Evolutionary conservation across 2,888 invertebrate genomes (phyloP).

Genomic region (Agonopterix subpropinquella): DNA sequence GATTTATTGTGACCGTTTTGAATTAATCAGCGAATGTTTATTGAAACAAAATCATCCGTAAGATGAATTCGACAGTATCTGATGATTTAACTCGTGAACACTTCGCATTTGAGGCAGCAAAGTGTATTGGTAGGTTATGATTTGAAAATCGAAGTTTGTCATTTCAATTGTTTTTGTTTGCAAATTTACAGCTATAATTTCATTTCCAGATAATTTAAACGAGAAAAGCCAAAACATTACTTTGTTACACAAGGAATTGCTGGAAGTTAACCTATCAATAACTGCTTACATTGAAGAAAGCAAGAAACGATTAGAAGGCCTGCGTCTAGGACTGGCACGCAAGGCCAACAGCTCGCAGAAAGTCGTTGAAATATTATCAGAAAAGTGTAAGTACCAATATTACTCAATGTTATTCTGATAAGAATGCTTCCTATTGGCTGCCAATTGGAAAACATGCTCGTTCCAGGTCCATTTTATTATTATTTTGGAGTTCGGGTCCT

Average conservation of each 20-base stretch:
- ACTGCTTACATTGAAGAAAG: constrained; percentile 60
- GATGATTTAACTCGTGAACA: constrained; percentile 57
- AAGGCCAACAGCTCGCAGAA: constrained; percentile 48
- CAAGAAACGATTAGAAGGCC: constrained; percentile 43
- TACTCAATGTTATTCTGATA: no score
- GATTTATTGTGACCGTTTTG: constrained; percentile 4
- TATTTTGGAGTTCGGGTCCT: no score
- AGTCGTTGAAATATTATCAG: constrained; percentile 53
- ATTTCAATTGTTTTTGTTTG: constrained; percentile 23
- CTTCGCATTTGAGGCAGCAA: constrained; percentile 51
- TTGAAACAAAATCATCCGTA: constrained; percentile 32
- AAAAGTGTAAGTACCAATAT: constrained; percentile 42
- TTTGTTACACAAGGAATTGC: constrained; percentile 49
- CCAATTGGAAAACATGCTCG: no score
- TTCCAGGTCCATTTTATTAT: no score
- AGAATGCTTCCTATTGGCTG: no score
- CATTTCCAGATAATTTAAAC: constrained; percentile 60
- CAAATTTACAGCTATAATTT: neutral
- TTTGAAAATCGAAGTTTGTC: constrained; percentile 50
- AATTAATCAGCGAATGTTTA: constrained; percentile 30
- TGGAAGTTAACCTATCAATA: constrained; percentile 65
- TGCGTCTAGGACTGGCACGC: constrained; percentile 48
- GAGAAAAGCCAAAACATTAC: constrained; percentile 48
- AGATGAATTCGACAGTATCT: constrained; percentile 66
- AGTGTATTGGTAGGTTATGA: constrained; percentile 65